A percentile compares a stretch with the other conserved stretches of the same genome.
Evolutionary conservation across 2,113 vertebrate genomes (phyloP).

Genomic region (Pluvialis apricaria): DNA sequence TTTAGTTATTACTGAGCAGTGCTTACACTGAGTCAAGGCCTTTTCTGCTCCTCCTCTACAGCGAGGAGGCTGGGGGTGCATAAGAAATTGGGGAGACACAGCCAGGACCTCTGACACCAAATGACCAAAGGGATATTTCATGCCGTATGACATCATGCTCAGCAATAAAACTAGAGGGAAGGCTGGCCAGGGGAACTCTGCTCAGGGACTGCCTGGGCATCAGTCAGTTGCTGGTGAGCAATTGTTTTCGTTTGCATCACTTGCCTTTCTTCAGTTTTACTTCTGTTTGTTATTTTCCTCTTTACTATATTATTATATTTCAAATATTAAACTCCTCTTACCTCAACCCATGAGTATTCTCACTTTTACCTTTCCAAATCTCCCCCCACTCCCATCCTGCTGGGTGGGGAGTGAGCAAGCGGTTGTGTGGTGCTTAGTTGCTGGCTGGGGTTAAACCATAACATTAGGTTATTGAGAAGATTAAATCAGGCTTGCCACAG

Average conservation of each 20-base stretch:
- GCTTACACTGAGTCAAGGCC: not conserved
- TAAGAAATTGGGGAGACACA: not conserved
- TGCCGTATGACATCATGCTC: not conserved
- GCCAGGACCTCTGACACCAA: not conserved
- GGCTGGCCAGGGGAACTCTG: not conserved
- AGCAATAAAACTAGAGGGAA: not conserved
- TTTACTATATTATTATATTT: not conserved
- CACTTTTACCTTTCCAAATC: not conserved
- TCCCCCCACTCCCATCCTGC: no score
- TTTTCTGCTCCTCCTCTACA: not conserved
- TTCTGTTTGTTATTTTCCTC: not conserved
- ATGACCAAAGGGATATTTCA: not conserved
- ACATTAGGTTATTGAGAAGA: not conserved
- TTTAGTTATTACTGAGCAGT: not conserved
- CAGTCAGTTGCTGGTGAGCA: not conserved
- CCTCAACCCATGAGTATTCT: not conserved
- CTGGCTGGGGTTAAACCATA: not conserved
- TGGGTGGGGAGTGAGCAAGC: not conserved
- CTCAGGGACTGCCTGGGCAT: not conserved
- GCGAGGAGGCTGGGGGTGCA: not conserved
- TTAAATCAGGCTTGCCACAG: not conserved
- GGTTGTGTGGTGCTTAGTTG: not conserved
- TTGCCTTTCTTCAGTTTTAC: not conserved
- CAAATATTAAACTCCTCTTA: not conserved
- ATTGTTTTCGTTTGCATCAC: not conserved